Evolutionary conservation across 2,113 vertebrate genomes (phyloP), one percentile per base, ranked within the genome.

Genomic region (Muscicapa adusta): DNA sequence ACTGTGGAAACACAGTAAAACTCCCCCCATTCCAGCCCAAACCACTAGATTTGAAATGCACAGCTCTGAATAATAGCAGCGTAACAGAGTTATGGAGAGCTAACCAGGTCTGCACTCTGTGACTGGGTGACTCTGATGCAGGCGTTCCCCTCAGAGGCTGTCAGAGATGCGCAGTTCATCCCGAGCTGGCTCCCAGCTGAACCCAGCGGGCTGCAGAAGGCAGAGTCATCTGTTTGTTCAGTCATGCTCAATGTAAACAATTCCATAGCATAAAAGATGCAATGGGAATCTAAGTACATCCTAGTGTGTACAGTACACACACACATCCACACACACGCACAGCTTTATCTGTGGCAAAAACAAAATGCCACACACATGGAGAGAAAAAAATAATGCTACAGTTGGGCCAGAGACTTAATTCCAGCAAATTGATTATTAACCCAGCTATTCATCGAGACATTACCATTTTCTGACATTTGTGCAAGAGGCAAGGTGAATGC

Each of bases 401-500:
- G 93, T 98, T 97, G 96, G 97, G 97, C 97, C 96, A 98, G 96
- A 98, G 97, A 97, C 96, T 96, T 96, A 97, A 94, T 94, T 97
- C 97, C 97, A 98, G 97, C 97, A 97, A 98, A 97, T 91, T 91
- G 97, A 96, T 97, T 97, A 94, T 96, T 97, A 98, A 97, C 96
- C 96, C 97, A 97, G 94, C 77, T 95, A 97, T 91, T 97, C 88
- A 53, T 96, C 92, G 95, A 97, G 97, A 98, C 95, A 97, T 97
- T 96, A 96, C 97, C 97, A 67, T 97, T 95, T 98, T 98, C 96
- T 95, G 97, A 98, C 96, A 97, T 98, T 98, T 98, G 98, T 98
- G 98, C 97, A 98, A 98, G 98, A 98, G 98, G 98, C 98, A 98
- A 98, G 98, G 98, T 97, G 97, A 98, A 98, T 97, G 97, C 97